These are phyloP conservation scores for Phyllostomus discolor DNA, from an alignment of 2,113 vertebrate species.

Conservation along the genomic window DNA sequence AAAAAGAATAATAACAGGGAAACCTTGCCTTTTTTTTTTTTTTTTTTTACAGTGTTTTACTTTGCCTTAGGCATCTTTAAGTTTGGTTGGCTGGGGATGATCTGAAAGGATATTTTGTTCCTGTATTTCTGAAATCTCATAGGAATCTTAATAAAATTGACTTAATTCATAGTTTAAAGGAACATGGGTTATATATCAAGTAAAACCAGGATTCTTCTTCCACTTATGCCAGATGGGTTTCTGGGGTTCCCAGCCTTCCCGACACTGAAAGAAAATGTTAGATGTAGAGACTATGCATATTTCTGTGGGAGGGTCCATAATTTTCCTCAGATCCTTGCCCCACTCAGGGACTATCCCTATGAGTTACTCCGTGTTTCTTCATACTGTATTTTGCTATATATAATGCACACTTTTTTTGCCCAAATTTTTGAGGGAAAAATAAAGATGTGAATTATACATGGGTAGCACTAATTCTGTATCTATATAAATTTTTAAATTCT, in stretches of 20 bases:
- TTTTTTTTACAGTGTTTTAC: neutral
- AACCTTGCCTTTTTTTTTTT: neutral
- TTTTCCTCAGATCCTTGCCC: neutral
- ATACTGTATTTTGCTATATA: neutral
- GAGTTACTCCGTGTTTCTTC: neutral
- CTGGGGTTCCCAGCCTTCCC: neutral
- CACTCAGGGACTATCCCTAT: too few relatives aligned
- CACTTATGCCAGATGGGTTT: neutral
- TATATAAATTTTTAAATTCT: too few relatives aligned
- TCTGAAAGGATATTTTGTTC: conserved; percentile 2
- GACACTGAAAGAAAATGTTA: neutral
- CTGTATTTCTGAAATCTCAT: neutral
- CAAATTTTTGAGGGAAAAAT: too few relatives aligned
- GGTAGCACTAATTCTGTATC: too few relatives aligned
- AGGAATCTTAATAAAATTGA: neutral
- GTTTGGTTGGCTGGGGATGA: neutral
- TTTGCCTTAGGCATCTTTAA: neutral
- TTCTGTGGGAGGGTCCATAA: neutral
- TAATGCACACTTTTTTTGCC: too few relatives aligned
- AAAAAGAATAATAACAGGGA: neutral
- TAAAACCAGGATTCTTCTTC: neutral
- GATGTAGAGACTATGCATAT: neutral
- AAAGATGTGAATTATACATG: too few relatives aligned
- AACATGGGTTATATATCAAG: neutral
- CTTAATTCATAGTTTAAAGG: neutral